These are phyloP conservation scores for Dendrolimus punctatus DNA, from an alignment of 1,140 invertebrate species.

Conservation along the genomic window DNA sequence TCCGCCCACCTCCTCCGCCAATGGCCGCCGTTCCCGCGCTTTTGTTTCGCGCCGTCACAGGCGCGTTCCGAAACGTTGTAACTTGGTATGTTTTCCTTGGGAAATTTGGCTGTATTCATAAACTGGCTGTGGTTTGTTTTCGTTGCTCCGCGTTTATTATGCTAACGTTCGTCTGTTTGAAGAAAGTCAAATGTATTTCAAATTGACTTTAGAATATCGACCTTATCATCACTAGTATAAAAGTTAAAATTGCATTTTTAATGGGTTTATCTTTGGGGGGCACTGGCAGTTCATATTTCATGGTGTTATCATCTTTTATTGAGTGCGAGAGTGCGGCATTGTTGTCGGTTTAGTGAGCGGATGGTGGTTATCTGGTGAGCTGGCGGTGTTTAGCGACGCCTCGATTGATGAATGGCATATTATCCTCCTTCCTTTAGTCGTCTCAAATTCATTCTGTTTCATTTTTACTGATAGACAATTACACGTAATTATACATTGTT, in stretches of 20 bases:
- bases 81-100: constrained; percentile 54
- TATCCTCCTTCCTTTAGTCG: constrained; percentile 21
- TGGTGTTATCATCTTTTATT: constrained; percentile 71
- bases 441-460: too few relatives aligned
- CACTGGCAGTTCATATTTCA: constrained; percentile 69
- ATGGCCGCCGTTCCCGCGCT: constrained; percentile 64
- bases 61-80: constrained; percentile 64
- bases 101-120: constrained; percentile 62
- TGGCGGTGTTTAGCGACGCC: constrained; percentile 58
- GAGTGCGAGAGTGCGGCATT: constrained; percentile 64
- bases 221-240: too few relatives aligned
- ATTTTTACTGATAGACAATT: too few relatives aligned
- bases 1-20: constrained; percentile 66
- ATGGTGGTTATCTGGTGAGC: constrained; percentile 54
- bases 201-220: too few relatives aligned
- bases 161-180: constrained; percentile 14
- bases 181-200: too few relatives aligned
- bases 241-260: too few relatives aligned
- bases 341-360: constrained; percentile 60
- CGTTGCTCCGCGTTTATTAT: constrained; percentile 57
- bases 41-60: constrained; percentile 59
- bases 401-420: constrained; percentile 63
- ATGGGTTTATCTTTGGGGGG: constrained; percentile 31
- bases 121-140: constrained; percentile 57
- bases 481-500: too few relatives aligned